Base-by-base conservation (phyloP, 2,888 invertebrate species). In the Drosophila neonasuta region DNA sequence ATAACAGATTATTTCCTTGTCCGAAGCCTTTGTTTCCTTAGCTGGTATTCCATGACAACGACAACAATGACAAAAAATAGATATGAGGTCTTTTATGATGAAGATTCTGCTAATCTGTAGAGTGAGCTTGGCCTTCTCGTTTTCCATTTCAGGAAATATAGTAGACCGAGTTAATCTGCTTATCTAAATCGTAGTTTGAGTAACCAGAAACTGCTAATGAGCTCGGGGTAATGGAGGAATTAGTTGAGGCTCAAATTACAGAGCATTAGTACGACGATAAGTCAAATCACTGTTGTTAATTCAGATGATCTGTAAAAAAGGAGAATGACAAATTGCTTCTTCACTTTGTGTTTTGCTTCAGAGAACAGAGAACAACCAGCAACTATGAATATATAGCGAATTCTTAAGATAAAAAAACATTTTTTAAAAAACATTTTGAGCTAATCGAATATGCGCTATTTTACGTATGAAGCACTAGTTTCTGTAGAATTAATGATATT, bases 1-100 rank as follows among this genome's bases (percentile, higher is more conserved):
- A 61, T 69, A 68, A 68, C 44, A 57, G 34, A 67, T 62, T 57
- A 54, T 42, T 63, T 67, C 80, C 66, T 52, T 52, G 57, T 54
- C 39, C 32, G 24, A 64, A 58, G 44, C 52, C 61, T 52, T 72
- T 75, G 59, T 65, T 60, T 36, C 41, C 55, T 64, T 63, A 65
- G 60, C 64, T 32, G 39, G 13, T 34, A 56, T 24, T 24, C 24
- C 24, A 24, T 24, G 24, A 24, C 24, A 24, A 24, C 1, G 36
- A 13, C 1, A 39, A 24, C 24, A 24, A 24, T 0, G 32, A 7
- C n/a, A 39, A 56, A 58, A 64, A 49, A 32, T 10, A 32, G 3
- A 32, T 10, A 11, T 10, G 3, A 10, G 32, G 0, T 34, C 6
- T 36, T 36, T 36, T 36, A 39, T 39, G 9, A 59, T 30, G 24